A percentile compares a stretch with the other conserved stretches of the same genome.
Evolutionary conservation across 2,888 invertebrate species (phyloP).

Genomic region (Philereme transversata): DNA sequence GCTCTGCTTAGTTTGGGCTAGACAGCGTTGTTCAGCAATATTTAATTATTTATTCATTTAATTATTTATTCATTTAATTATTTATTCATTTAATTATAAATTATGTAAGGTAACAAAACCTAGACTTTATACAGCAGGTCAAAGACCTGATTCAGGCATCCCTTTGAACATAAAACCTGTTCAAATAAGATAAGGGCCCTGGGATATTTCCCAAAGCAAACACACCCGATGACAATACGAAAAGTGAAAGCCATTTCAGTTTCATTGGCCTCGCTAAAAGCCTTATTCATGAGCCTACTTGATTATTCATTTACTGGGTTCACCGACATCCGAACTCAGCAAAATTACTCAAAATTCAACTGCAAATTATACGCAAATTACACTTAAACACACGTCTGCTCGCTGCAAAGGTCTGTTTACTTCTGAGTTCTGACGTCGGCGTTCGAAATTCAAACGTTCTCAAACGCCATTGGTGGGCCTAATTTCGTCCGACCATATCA

Average conservation of each 20-base stretch:
- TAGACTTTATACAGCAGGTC: slow-evolving; percentile 1
- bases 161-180: slow-evolving; percentile 16
- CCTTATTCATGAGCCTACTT: slow-evolving; percentile 60
- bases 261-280: slow-evolving; percentile 25
- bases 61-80: too few relatives aligned
- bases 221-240: slow-evolving; percentile 11
- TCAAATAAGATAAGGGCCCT: slow-evolving; percentile 19
- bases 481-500: slow-evolving; percentile 61
- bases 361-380: slow-evolving; percentile 64
- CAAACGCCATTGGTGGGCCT: slow-evolving; percentile 64
- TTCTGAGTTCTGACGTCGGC: slow-evolving; percentile 60
- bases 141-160: slow-evolving; percentile 13
- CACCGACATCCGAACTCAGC: slow-evolving; percentile 55
- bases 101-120: too few relatives aligned
- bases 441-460: slow-evolving; percentile 64
- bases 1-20: too few relatives aligned
- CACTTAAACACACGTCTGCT: slow-evolving; percentile 65
- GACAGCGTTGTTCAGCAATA: too few relatives aligned
- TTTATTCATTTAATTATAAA: too few relatives aligned
- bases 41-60: too few relatives aligned
- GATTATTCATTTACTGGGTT: slow-evolving; percentile 54
- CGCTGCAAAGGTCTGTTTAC: slow-evolving; percentile 50
- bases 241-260: slow-evolving; percentile 27
- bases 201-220: slow-evolving; percentile 10
- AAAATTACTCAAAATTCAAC: slow-evolving; percentile 38